These are phyloP conservation scores for Kryptolebias ocellatus DNA, from an alignment of 2,797 vertebrate species.

Conservation along the genomic window DNA sequence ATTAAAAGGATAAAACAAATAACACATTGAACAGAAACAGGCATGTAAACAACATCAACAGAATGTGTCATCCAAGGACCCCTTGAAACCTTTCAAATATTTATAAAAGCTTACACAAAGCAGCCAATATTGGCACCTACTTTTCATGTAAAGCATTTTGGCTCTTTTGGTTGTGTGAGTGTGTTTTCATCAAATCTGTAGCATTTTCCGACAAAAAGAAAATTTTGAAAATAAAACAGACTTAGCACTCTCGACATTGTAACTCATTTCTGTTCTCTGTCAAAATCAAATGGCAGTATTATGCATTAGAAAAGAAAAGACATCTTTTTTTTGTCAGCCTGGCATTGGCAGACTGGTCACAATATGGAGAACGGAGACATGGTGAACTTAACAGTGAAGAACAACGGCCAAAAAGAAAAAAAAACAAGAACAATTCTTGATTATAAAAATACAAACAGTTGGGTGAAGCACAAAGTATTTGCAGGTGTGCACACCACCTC, in stretches of 20 bases:
- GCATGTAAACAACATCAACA: slow-evolving; percentile 56
- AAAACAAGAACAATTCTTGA: slow-evolving; percentile 38
- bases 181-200: slow-evolving; percentile 21
- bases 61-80: slow-evolving; percentile 35
- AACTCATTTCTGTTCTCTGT: slow-evolving; percentile 66
- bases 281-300: slow-evolving; percentile 79
- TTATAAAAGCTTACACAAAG: slow-evolving; percentile 34
- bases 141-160: slow-evolving; percentile 55
- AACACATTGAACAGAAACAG: slow-evolving; percentile 60
- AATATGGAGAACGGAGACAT: slow-evolving; percentile 54
- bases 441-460: slow-evolving; percentile 47
- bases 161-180: slow-evolving; percentile 61
- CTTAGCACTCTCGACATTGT: slow-evolving; percentile 76
- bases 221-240: slow-evolving; percentile 71
- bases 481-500: slow-evolving; percentile 56
- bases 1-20: slow-evolving; percentile 49
- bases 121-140: slow-evolving; percentile 36
- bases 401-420: neutral
- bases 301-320: slow-evolving; percentile 76
- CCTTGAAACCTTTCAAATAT: slow-evolving; percentile 44
- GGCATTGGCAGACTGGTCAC: slow-evolving; percentile 58
- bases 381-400: slow-evolving; percentile 26
- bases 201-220: slow-evolving; percentile 40
- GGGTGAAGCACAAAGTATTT: slow-evolving; percentile 62
- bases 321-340: slow-evolving; percentile 67